Evolutionary conservation across 2,888 invertebrate species (phyloP), one percentile per base, ranked within the genome.

Genomic region (Spisula subtruncata): DNA sequence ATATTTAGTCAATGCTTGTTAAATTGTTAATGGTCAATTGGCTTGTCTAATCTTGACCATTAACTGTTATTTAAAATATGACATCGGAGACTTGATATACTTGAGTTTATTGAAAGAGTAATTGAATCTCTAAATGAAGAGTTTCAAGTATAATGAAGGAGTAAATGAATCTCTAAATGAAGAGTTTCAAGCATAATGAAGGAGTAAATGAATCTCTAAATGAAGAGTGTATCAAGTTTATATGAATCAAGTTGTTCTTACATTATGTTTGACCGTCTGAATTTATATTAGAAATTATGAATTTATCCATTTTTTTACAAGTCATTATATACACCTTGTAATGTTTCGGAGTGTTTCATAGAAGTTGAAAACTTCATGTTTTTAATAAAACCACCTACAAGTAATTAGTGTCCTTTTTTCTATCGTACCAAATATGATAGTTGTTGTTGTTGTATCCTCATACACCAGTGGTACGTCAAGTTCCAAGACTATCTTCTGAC

Each of bases 341-440:
- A 41, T 87, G 51, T 71, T 83, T 79, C 83, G 87, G 87, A 87
- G 60, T 89, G 86, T 86, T 86, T 86, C 51, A 56, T 85, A 90
- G 90, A 87, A 90, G 90, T 87, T 90, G 35, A 90, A 90, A 90
- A 90, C 90, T 90, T 90, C 90, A 82, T 81, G 81, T 85, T 85
- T 88, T 81, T 84, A 90, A 90, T 87, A 90, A 87, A 90, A 87
- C 85, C 85, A 85, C 85, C 85, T 66, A 35, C 41, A 84, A 46
- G n/a, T 84, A 32, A 60, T 5, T 20, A n/a, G 48, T 75, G 75
- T 48, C 46, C 0, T 80, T 41, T 35, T 81, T 35, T 75, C 29
- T 54, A 10, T 81, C 41, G 2, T 54, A 54, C n/a, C 25, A 66
- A 4, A n/a, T 8, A 66, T 25, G 8, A 0, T 25, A 25, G 60